A percentile compares a stretch with the other conserved stretches of the same genome.
Conservation (phyloP, 64 coral and sea anemone genomes). For the Actinia equina region DNA sequence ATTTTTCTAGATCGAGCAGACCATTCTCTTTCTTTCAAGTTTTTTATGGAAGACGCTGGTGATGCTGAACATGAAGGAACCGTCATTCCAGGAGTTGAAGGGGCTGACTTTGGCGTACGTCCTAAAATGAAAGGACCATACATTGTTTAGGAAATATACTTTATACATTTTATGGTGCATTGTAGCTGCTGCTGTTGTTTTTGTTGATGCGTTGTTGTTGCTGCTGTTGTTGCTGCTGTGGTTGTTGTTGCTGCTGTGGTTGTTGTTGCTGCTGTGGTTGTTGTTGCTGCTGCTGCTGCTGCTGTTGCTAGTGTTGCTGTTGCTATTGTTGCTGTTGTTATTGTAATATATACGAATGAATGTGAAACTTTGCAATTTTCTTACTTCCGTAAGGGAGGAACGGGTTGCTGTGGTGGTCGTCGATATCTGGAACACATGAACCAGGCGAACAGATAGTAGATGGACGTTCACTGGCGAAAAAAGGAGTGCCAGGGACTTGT, state of each 20-base stretch:
- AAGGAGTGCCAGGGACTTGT: slow-evolving; percentile 35
- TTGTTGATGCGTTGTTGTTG: too few relatives aligned
- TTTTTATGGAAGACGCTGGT: not conserved
- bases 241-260: too few relatives aligned
- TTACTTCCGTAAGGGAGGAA: not conserved
- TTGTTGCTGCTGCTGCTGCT: too few relatives aligned
- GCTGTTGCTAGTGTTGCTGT: too few relatives aligned
- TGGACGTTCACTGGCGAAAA: not conserved
- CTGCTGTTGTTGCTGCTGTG: too few relatives aligned
- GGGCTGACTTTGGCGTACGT: slow-evolving; percentile 6
- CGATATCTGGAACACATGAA: slow-evolving; percentile 52
- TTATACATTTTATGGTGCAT: not conserved
- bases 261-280: too few relatives aligned
- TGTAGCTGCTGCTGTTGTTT: not conserved
- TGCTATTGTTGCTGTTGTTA: not conserved
- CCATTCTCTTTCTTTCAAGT: not conserved
- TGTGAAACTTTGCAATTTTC: not conserved
- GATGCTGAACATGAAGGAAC: slow-evolving; percentile 3
- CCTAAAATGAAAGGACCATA: not conserved
- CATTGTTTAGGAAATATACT: not conserved
- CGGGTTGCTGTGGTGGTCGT: not conserved
- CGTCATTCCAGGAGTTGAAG: slow-evolving; percentile 29
- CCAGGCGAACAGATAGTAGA: slow-evolving; percentile 33
- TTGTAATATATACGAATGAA: too few relatives aligned
- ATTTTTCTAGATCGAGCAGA: not conserved